Evolutionary conservation across 2,113 vertebrate genomes (phyloP), one percentile per base, ranked within the genome.

Genomic region (Pungitius pungitius): DNA sequence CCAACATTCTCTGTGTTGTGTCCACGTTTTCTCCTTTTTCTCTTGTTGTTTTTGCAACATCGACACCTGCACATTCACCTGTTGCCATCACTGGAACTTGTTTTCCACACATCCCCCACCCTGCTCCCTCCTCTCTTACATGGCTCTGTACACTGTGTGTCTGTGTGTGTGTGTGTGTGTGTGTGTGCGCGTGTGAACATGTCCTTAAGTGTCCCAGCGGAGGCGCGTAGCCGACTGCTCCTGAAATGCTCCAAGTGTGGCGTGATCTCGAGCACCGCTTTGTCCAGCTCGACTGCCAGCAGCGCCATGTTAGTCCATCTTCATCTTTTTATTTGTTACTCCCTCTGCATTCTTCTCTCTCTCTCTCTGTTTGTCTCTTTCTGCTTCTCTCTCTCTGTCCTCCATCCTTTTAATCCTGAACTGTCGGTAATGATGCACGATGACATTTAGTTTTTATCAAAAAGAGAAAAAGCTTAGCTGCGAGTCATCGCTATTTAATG

Each of bases 241-340:
- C 95, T 98, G 93, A 96, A 97, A 95, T 99, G 97, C 94, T 96
- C 96, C 95, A 96, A 96, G 93, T 97, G 96, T 88, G 97, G 96
- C 88, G 95, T 94, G 93, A 95, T 97, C 93, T 96, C 96, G 89
- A 98, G 95, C 92, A 95, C 95, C 75, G 95, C 95, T 90, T 88
- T 97, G 93, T 96, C 95, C 94, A 95, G 95, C 90, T 92, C 95
- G 80, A 96, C 95, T 86, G 94, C 96, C 95, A 96, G 95, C 95
- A 97, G 94, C 17, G 96, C 96, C 94, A 98, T 97, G 97, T 98
- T 96, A 98, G 96, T 97, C 90, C 92, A 90, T 89, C 79, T 80
- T 76, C 87, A 83, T 89, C 78, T 88, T 54, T 82, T 80, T 85
- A 22, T 59, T 68, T 78, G 47, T 66, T 40, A 80, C 55, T 73